phyloP scores from a whole-genome alignment of 1,140 invertebrate species.

The Heterodera carotae region DNA sequence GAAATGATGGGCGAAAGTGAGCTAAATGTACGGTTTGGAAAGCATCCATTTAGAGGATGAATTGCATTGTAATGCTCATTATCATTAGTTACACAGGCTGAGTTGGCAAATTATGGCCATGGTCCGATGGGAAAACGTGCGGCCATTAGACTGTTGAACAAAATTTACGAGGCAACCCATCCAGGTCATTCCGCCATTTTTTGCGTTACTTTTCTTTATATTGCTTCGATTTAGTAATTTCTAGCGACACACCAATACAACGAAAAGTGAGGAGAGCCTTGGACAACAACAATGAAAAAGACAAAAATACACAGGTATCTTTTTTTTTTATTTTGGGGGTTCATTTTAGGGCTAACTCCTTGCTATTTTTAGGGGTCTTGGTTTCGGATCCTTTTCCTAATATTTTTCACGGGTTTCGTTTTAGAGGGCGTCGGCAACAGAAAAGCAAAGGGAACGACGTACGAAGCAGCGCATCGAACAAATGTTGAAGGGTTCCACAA shows the following conservation, averaged over 20 bases:
- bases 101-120: slow-evolving; percentile 26
- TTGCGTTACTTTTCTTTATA: background rate
- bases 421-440: too few species aligned
- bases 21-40: slow-evolving; percentile 22
- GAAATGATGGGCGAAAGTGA: slow-evolving; percentile 25
- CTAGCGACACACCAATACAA: slow-evolving; percentile 19
- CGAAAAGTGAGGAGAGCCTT: slow-evolving; percentile 11
- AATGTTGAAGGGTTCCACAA: background rate
- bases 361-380: too few species aligned
- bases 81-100: slow-evolving; percentile 14
- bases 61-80: background rate
- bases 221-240: slow-evolving; percentile 15
- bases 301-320: background rate
- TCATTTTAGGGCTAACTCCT: too few species aligned
- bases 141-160: slow-evolving; percentile 24
- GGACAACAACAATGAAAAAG: background rate
- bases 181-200: slow-evolving; percentile 1
- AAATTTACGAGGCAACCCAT: slow-evolving; percentile 30
- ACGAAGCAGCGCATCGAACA: slow-evolving; percentile 16
- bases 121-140: slow-evolving; percentile 30
- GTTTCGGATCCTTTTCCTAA: too few species aligned
- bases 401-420: too few species aligned
- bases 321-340: too few species aligned
- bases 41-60: background rate
- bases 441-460: slow-evolving; percentile 3